Conservation (phyloP, 2,888 invertebrate genomes). For the Rhogogaster chlorosoma region DNA sequence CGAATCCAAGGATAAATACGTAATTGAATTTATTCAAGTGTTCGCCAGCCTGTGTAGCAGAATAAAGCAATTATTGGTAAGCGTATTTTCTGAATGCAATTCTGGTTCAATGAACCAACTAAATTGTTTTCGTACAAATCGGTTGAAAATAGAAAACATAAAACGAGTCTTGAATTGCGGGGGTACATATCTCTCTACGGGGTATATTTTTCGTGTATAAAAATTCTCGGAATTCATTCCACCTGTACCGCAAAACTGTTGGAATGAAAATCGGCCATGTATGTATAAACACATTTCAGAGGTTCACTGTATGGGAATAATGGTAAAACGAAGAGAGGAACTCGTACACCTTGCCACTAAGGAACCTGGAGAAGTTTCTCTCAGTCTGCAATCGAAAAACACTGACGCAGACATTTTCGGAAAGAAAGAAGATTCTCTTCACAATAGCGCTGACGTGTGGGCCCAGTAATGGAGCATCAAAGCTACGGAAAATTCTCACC, state of each 20-base stretch:
- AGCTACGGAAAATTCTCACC: neutral
- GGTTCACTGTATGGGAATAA: slow-evolving; percentile 1
- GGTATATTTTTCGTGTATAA: neutral
- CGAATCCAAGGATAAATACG: neutral
- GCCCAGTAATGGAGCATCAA: neutral
- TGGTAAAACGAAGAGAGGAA: neutral
- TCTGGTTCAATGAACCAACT: slow-evolving; percentile 33
- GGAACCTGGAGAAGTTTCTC: neutral
- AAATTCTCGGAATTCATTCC: slow-evolving; percentile 14
- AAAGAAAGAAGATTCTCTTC: neutral
- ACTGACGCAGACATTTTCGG: neutral
- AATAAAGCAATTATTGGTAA: slow-evolving; percentile 4
- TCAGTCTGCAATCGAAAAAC: neutral
- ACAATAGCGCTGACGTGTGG: neutral
- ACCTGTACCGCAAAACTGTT: neutral
- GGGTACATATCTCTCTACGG: neutral
- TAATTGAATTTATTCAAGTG: slow-evolving; percentile 23
- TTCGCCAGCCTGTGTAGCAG: slow-evolving; percentile 7
- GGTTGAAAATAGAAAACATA: neutral
- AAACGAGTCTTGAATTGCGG: neutral
- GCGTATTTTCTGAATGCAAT: slow-evolving; percentile 20
- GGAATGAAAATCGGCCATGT: slow-evolving; percentile 18
- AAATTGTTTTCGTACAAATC: slow-evolving; percentile 35
- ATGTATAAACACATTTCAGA: slow-evolving; percentile 29
- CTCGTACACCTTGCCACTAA: neutral